Conservation (phyloP, 2,113 vertebrate species). For the Sprattus sprattus region DNA sequence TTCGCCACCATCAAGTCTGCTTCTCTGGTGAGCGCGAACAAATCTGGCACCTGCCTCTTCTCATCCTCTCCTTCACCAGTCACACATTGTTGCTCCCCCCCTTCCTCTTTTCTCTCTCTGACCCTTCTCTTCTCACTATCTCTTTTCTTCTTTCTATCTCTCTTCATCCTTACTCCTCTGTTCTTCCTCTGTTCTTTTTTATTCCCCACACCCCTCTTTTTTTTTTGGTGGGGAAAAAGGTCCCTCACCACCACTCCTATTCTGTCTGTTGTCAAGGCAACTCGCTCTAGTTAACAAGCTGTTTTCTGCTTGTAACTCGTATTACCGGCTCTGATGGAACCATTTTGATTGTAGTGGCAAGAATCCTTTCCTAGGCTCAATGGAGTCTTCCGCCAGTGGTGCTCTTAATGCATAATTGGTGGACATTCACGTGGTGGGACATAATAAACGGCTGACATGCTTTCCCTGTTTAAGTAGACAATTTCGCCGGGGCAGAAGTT, state of each 20-base stretch:
- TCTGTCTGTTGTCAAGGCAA: slow-evolving; percentile 76
- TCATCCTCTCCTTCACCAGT: not conserved
- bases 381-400: not conserved
- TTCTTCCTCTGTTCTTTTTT: slow-evolving; percentile 33
- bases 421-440: not conserved
- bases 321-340: slow-evolving; percentile 8
- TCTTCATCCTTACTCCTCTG: slow-evolving; percentile 17
- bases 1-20: slow-evolving; percentile 99
- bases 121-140: slow-evolving; percentile 44
- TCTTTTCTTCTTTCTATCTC: slow-evolving; percentile 42
- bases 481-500: not conserved
- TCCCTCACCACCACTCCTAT: slow-evolving; percentile 22
- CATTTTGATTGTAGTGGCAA: slow-evolving; percentile 20
- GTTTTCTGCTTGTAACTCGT: slow-evolving; percentile 13
- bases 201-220: slow-evolving; percentile 13
- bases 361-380: not conserved
- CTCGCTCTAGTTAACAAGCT: slow-evolving; percentile 65
- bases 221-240: slow-evolving; percentile 21
- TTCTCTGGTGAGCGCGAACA: slow-evolving; percentile 84
- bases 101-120: slow-evolving; percentile 27
- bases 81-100: not conserved
- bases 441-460: not conserved
- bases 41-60: slow-evolving; percentile 8
- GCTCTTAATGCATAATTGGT: not conserved
- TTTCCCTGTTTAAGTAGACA: not conserved